These are phyloP conservation scores for Bostrychus sinensis DNA, from an alignment of 2,113 vertebrate genomes.

Conservation along the genomic window DNA sequence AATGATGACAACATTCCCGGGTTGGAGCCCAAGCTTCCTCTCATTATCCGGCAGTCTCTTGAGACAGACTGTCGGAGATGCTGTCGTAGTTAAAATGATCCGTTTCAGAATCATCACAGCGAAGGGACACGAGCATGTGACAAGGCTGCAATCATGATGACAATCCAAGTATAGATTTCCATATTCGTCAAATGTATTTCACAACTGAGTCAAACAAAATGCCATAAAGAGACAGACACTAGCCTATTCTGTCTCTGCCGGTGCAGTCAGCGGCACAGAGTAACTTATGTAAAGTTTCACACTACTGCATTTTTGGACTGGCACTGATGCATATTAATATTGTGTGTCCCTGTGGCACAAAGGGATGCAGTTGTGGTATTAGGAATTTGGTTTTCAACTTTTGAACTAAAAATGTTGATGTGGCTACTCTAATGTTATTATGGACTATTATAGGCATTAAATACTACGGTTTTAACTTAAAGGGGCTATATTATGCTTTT, in stretches of 20 bases:
- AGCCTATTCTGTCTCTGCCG: neutral
- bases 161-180: conserved; percentile 9
- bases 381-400: too few relatives aligned
- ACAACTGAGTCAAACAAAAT: neutral
- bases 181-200: neutral
- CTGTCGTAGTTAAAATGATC: conserved; percentile 50
- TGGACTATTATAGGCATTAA: too few relatives aligned
- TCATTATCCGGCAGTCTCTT: conserved; percentile 40
- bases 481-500: too few relatives aligned
- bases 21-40: conserved; percentile 25
- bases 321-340: too few relatives aligned
- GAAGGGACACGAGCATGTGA: conserved; percentile 28
- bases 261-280: neutral
- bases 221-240: neutral
- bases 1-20: conserved; percentile 59
- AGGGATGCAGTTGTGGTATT: too few relatives aligned
- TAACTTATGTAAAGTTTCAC: too few relatives aligned
- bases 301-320: too few relatives aligned
- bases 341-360: too few relatives aligned
- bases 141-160: conserved; percentile 3
- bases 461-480: too few relatives aligned
- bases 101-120: conserved; percentile 30
- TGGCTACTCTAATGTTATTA: too few relatives aligned
- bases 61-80: conserved; percentile 27
- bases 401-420: too few relatives aligned